Conservation (phyloP, 2,888 invertebrate genomes). For the Halocaridina rubra region DNA sequence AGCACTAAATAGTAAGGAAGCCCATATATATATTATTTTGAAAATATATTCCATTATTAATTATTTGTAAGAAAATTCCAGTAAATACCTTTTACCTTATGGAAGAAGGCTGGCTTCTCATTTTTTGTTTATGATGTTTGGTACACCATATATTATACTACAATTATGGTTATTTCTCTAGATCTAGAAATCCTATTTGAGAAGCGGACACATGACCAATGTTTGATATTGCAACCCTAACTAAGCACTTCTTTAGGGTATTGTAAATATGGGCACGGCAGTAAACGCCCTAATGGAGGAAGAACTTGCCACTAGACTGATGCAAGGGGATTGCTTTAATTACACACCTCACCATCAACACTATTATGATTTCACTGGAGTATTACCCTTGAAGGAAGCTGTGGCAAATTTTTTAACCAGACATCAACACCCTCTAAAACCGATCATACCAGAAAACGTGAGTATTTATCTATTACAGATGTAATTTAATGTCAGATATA, state of each 20-base stretch:
- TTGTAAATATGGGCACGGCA: constrained; percentile 54
- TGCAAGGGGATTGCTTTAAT: neutral
- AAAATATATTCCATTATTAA: too few species aligned
- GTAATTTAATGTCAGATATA: neutral
- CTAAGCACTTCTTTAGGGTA: constrained; percentile 34
- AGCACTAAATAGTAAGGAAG: too few species aligned
- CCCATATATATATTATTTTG: too few species aligned
- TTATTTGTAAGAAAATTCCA: too few species aligned
- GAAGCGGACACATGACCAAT: too few species aligned
- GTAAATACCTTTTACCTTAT: too few species aligned
- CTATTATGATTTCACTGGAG: constrained; percentile 36
- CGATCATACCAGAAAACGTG: constrained; percentile 24
- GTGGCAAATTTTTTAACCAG: constrained; percentile 14
- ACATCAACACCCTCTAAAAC: constrained; percentile 5
- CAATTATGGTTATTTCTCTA: too few species aligned
- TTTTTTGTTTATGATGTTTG: too few species aligned
- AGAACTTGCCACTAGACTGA: constrained; percentile 28
- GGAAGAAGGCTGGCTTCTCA: too few species aligned
- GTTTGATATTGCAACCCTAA: too few species aligned
- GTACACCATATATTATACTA: too few species aligned
- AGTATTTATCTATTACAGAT: neutral
- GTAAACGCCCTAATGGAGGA: constrained; percentile 40
- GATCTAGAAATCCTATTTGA: too few species aligned
- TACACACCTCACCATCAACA: constrained; percentile 12
- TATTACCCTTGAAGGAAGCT: neutral